These are phyloP conservation scores for Drosophila meridionalis DNA, from an alignment of 2,888 invertebrate species.

Conservation along the genomic window DNA sequence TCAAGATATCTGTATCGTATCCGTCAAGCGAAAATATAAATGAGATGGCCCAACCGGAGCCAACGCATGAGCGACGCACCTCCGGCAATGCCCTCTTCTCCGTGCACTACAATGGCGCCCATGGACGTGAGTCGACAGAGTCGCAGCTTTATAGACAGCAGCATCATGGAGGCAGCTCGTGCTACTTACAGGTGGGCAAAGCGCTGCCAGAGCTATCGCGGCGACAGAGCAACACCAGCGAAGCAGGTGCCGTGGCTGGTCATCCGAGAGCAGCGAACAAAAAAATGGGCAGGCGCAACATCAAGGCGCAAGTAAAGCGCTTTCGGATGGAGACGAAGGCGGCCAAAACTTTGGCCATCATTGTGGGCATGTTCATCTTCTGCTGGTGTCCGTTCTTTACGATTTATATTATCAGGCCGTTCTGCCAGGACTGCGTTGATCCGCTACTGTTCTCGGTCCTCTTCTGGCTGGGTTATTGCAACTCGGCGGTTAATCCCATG, in stretches of 20 bases:
- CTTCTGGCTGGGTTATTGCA: slow-evolving; percentile 99
- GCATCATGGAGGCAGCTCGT: slow-evolving; percentile 84
- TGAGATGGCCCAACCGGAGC: slow-evolving; percentile 76
- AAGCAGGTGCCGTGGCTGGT: slow-evolving; percentile 51
- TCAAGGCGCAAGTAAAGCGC: slow-evolving; percentile 95
- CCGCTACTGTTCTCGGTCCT: slow-evolving; percentile 94
- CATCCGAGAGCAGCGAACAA: slow-evolving; percentile 77
- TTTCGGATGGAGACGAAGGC: slow-evolving; percentile 98
- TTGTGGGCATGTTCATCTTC: slow-evolving; percentile 97
- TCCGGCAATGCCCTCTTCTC: slow-evolving; percentile 84
- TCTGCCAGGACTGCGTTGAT: slow-evolving; percentile 93
- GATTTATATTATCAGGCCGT: slow-evolving; percentile 95
- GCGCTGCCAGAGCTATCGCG: slow-evolving; percentile 83
- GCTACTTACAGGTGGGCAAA: slow-evolving; percentile 87
- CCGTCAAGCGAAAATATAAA: slow-evolving; percentile 91
- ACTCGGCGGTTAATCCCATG: slow-evolving; percentile 97
- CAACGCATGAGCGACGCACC: slow-evolving; percentile 81
- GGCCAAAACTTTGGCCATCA: slow-evolving; percentile 97
- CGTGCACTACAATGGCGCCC: slow-evolving; percentile 89
- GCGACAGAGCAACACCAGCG: slow-evolving; percentile 79
- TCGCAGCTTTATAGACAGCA: slow-evolving; percentile 85
- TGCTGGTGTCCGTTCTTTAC: slow-evolving; percentile 99
- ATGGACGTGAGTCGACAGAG: slow-evolving; percentile 88
- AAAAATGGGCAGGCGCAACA: slow-evolving; percentile 94
- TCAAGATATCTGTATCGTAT: slow-evolving; percentile 94